Conservation (phyloP, 2,113 vertebrate genomes). For the Arenaria interpres region DNA sequence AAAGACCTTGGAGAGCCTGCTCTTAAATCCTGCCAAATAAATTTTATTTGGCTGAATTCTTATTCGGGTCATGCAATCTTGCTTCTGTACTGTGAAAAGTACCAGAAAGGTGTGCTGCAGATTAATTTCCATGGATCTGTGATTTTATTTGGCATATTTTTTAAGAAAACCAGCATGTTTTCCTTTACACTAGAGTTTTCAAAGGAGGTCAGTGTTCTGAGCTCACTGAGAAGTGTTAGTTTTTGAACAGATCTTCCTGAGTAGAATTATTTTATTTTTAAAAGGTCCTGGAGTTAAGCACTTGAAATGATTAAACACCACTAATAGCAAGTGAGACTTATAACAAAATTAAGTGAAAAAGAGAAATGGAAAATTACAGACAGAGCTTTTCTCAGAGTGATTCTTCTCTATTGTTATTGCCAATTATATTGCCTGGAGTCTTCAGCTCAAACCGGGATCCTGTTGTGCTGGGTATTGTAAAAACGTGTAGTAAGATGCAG, state of each 20-base stretch:
- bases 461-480: neutral
- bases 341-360: slow-evolving; percentile 24
- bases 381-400: neutral
- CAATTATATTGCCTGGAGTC: neutral
- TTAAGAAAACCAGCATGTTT: neutral
- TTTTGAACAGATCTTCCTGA: neutral
- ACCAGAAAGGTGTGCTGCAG: neutral
- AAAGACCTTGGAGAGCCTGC: neutral
- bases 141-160: neutral
- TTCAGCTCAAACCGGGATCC: neutral
- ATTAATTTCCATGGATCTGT: neutral
- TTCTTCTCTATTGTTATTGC: neutral
- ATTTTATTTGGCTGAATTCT: neutral
- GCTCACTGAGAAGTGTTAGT: neutral
- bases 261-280: slow-evolving; percentile 11
- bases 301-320: neutral
- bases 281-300: neutral
- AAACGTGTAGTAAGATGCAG: fast-evolving
- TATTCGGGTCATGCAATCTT: neutral
- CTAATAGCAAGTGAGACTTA: neutral
- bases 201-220: neutral
- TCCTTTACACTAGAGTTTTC: neutral
- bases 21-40: neutral
- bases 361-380: neutral
- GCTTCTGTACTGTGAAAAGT: neutral